Conservation (phyloP, 1,140 invertebrate genomes). For the Drosophila elegans region DNA sequence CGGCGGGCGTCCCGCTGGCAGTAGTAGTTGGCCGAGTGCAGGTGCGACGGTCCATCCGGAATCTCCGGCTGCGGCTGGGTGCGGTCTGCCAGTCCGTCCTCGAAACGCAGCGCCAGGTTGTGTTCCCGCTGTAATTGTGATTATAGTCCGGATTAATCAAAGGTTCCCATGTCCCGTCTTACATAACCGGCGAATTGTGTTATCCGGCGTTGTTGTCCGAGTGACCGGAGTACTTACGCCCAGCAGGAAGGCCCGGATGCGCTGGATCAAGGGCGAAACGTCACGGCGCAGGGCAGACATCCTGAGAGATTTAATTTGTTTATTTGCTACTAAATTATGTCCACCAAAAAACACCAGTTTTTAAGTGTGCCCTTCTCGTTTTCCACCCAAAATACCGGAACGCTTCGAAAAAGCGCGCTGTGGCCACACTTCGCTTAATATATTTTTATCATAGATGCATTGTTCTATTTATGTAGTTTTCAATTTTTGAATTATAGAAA, state of each 20-base stretch:
- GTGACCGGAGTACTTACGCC: conserved; percentile 85
- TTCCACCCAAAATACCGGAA: too few species aligned
- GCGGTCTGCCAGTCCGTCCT: conserved; percentile 87
- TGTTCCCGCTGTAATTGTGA: conserved; percentile 87
- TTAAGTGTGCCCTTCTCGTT: too few species aligned
- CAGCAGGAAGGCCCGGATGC: conserved; percentile 87
- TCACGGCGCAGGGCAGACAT: conserved; percentile 85
- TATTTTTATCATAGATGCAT: too few species aligned
- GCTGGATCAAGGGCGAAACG: conserved; percentile 87
- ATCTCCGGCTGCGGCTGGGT: conserved; percentile 91
- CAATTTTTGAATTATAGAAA: too few species aligned
- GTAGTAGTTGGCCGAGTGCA: conserved; percentile 92
- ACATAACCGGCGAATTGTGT: conserved; percentile 50
- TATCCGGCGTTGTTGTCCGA: not conserved
- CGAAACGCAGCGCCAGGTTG: conserved; percentile 88
- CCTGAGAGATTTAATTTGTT: not conserved
- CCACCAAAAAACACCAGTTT: too few species aligned
- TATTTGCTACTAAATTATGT: too few species aligned
- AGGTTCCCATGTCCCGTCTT: conserved; percentile 33
- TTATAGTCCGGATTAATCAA: conserved; percentile 1
- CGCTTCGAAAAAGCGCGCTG: too few species aligned
- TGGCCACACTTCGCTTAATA: too few species aligned
- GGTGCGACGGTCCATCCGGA: conserved; percentile 90
- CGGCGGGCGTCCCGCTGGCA: conserved; percentile 90
- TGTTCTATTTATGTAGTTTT: too few species aligned